Percentiles rank a stretch among this genome's conserved stretches.
These are phyloP conservation scores for Folsomia manolachei DNA, from an alignment of 2,888 invertebrate species.

Conservation along the genomic window DNA sequence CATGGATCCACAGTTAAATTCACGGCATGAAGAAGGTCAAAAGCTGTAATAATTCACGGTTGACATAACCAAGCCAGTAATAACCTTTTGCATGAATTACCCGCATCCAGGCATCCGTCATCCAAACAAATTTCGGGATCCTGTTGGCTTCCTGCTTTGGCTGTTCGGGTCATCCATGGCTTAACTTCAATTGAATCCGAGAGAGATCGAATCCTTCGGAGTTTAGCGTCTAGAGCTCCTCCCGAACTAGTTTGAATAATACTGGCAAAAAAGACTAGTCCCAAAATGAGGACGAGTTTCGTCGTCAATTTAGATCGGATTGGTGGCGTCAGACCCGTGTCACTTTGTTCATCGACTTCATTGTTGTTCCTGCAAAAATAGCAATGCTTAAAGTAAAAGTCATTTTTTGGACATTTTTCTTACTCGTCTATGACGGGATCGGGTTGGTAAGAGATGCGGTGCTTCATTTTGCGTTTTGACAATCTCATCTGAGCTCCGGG, in stretches of 20 bases:
- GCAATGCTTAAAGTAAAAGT: too few species aligned
- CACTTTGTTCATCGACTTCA: background rate
- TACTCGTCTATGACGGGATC: background rate
- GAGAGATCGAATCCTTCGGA: background rate
- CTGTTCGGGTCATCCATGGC: background rate
- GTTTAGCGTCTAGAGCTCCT: background rate
- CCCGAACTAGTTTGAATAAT: background rate
- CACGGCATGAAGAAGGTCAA: constrained; percentile 37
- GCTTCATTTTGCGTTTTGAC: background rate
- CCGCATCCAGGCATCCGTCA: constrained; percentile 35
- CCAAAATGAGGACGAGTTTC: background rate
- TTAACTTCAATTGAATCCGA: background rate
- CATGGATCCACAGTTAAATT: constrained; percentile 44
- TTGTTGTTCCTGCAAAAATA: background rate
- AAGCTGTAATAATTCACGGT: constrained; percentile 28
- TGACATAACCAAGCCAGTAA: background rate
- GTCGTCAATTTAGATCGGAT: background rate
- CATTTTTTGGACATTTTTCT: too few species aligned
- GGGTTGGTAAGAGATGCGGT: background rate
- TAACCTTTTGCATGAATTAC: constrained; percentile 12
- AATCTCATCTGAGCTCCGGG: background rate
- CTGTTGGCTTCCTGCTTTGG: background rate
- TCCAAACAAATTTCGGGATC: constrained; percentile 25
- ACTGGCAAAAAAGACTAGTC: background rate
- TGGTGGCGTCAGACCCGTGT: background rate